Conservation (phyloP, 92 coral and sea anemone species). For the Palythoa grandiflora region DNA sequence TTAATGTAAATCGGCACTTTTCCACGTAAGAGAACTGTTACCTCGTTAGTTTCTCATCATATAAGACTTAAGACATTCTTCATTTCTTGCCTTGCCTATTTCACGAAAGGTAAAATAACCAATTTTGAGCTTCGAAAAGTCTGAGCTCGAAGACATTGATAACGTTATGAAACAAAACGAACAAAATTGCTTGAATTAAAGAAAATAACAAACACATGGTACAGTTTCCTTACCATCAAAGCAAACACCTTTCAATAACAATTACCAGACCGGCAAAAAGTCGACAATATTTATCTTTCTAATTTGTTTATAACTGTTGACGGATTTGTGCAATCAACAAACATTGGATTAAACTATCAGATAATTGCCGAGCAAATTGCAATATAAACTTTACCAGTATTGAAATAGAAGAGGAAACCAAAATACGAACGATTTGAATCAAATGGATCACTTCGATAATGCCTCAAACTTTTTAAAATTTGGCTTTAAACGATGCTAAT, state of each 20-base stretch:
- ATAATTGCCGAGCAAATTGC: conserved; percentile 35
- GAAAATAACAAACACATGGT: conserved; percentile 27
- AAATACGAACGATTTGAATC: no score
- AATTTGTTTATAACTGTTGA: conserved; percentile 47
- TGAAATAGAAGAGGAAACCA: not conserved
- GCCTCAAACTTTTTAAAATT: no score
- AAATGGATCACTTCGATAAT: no score
- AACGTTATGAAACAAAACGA: not conserved
- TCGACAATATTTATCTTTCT: conserved; percentile 51
- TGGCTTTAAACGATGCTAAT: no score
- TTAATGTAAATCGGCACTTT: conserved; percentile 29
- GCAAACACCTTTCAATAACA: conserved; percentile 46
- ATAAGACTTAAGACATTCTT: not conserved
- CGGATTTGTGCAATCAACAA: conserved; percentile 43
- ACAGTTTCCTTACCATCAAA: conserved; percentile 22
- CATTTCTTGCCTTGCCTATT: not conserved
- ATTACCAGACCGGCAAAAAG: conserved; percentile 47
- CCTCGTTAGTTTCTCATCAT: conserved; percentile 2
- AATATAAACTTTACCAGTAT: conserved; percentile 8
- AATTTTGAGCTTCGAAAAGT: no score
- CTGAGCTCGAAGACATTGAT: not conserved
- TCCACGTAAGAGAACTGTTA: conserved; percentile 30
- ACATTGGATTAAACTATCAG: conserved; percentile 46
- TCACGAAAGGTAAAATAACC: not conserved
- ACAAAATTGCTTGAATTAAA: not conserved